phyloP scores from a whole-genome alignment of 2,888 invertebrate genomes.

The Stenolophus ochropezus region DNA sequence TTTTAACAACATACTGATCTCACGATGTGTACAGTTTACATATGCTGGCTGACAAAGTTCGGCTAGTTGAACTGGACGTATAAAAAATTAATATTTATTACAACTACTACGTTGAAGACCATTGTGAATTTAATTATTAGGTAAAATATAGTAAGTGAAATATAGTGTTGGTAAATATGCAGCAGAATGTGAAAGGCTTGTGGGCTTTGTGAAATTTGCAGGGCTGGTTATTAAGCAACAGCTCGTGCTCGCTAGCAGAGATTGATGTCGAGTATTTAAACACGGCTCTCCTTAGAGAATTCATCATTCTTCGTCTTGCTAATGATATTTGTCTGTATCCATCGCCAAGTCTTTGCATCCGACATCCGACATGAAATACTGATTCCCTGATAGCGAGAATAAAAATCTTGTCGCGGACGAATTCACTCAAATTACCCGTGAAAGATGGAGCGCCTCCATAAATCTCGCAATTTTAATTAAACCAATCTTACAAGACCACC shows the following conservation, averaged over 20 bases:
- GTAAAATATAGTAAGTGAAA: no score
- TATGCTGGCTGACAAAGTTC: no score
- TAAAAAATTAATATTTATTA: no score
- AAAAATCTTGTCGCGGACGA: slow-evolving; percentile 37
- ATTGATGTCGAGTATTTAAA: slow-evolving; percentile 63
- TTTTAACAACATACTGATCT: no score
- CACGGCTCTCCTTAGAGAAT: slow-evolving; percentile 61
- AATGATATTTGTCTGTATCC: slow-evolving; percentile 64
- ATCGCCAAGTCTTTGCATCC: slow-evolving; percentile 57
- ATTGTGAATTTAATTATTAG: no score
- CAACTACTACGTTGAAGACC: no score
- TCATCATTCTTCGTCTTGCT: slow-evolving; percentile 60
- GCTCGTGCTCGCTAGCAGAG: slow-evolving; percentile 41
- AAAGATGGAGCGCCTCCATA: slow-evolving; percentile 23
- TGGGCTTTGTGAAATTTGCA: not conserved
- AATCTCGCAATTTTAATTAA: slow-evolving; percentile 35
- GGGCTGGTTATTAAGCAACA: slow-evolving; percentile 31
- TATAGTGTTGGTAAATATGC: not conserved
- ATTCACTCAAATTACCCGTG: slow-evolving; percentile 37
- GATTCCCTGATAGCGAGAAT: slow-evolving; percentile 21
- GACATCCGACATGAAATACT: slow-evolving; percentile 33
- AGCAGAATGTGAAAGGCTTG: not conserved
- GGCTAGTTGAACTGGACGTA: no score
- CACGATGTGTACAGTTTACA: no score
- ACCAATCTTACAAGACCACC: slow-evolving; percentile 27